Conservation (phyloP, 2,888 invertebrate species). For the Oscheius sp. region DNA sequence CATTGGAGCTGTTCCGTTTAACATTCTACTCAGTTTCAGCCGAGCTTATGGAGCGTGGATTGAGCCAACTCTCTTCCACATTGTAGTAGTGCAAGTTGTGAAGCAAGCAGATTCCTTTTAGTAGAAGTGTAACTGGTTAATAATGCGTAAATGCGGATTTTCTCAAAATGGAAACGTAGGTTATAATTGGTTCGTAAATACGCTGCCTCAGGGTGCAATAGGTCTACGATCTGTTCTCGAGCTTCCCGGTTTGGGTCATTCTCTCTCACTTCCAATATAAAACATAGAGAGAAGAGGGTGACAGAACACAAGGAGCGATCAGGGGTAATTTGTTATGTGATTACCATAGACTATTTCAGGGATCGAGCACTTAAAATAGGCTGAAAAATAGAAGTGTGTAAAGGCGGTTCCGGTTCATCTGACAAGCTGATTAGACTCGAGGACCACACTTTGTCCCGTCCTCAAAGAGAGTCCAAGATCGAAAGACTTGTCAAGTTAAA, state of each 20-base stretch:
- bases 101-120: too few species aligned
- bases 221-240: neutral
- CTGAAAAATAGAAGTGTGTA: neutral
- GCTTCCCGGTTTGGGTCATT: neutral
- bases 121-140: too few species aligned
- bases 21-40: too few species aligned
- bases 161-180: slow-evolving; percentile 8
- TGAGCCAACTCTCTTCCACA: too few species aligned
- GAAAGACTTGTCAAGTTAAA: neutral
- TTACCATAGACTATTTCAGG: too few species aligned
- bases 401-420: neutral
- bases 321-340: too few species aligned
- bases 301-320: too few species aligned
- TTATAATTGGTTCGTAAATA: slow-evolving; percentile 8
- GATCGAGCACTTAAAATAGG: too few species aligned
- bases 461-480: neutral
- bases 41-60: too few species aligned
- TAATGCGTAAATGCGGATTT: neutral
- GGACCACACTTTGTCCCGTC: neutral
- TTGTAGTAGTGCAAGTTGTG: too few species aligned
- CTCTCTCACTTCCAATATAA: neutral
- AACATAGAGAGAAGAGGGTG: too few species aligned
- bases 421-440: neutral
- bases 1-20: too few species aligned
- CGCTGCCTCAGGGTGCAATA: slow-evolving; percentile 7